Conservation (phyloP, 1,140 invertebrate genomes). For the Drosophila kanapiae region DNA sequence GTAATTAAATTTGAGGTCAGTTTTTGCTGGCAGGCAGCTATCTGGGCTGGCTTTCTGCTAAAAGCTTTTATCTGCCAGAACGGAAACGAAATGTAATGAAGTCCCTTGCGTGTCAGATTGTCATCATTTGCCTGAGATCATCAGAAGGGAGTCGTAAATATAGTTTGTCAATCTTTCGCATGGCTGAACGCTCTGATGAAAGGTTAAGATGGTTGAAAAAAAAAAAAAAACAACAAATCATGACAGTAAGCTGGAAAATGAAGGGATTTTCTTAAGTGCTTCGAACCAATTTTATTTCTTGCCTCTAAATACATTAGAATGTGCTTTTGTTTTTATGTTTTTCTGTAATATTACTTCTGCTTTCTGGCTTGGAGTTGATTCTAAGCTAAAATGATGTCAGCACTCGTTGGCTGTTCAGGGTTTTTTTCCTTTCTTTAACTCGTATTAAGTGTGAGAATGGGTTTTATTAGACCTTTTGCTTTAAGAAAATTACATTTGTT, state of each 20-base stretch:
- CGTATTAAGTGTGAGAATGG: slow-evolving; percentile 1
- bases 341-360: not conserved
- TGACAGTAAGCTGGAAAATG: slow-evolving; percentile 31
- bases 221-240: slow-evolving; percentile 5
- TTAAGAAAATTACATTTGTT: too few relatives aligned
- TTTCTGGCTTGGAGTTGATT: slow-evolving; percentile 21
- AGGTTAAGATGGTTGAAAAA: slow-evolving; percentile 27
- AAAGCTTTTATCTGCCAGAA: slow-evolving; percentile 36
- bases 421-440: not conserved
- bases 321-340: slow-evolving; percentile 1
- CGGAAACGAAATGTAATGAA: slow-evolving; percentile 29
- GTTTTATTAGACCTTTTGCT: too few relatives aligned
- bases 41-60: slow-evolving; percentile 24
- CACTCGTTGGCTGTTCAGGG: not conserved
- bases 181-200: slow-evolving; percentile 47
- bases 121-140: slow-evolving; percentile 58
- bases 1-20: slow-evolving; percentile 62
- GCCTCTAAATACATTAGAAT: slow-evolving; percentile 7
- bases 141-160: slow-evolving; percentile 45
- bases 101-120: slow-evolving; percentile 60
- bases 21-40: slow-evolving; percentile 25
- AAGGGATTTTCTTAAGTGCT: slow-evolving; percentile 34
- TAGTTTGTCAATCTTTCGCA: slow-evolving; percentile 54
- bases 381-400: slow-evolving; percentile 34
- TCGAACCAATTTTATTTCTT: slow-evolving; percentile 5